Evolutionary conservation across 1,140 invertebrate species (phyloP), one percentile per base, ranked within the genome.

Genomic region (Acromyrmex echinatior): DNA sequence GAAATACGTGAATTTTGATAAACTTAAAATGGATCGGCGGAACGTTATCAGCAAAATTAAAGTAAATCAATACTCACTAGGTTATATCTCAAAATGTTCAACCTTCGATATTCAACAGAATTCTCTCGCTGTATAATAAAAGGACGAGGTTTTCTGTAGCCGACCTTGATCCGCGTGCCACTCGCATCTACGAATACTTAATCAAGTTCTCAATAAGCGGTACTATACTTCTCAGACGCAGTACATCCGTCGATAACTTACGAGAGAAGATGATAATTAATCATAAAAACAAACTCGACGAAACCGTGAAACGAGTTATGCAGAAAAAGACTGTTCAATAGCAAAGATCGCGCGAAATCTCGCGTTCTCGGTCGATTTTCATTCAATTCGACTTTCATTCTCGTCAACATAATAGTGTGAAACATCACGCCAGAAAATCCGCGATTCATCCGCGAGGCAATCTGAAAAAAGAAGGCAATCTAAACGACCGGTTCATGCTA

Each of bases 71-170:
- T 82, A 80, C 66, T 80, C 74, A 86, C 53, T 78, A 78, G 60
- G 45, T 90, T 88, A 86, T 80, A 73, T 84, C 76, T 88, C 63
- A 25, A 53, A 90, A 58, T 85, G 65, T 66, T 82, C 71, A 66
- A 88, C 79, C 84, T 90, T 91, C 89, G 89, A 91, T 71, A 86
- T 87, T 91, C 77, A 68, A 91, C 51, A 66, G 81, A 90, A 88
- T 86, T 84, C 53, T 80, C 78, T 86, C 68, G 77, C 62, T 51
- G 63, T 51, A 31, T 31, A 31, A 31, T 31, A 90, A 76, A 58
- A 90, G 80, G 65, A 90, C 81, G 82, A 91, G 86, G 82, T 81
- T 77, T 90, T 28, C 66, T 28, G 77, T 62, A 68, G 76, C 45
- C 84, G 65, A 90, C 80, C 88, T 91, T 90, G 90, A 88, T 77